Evolutionary conservation across 2,113 vertebrate species (phyloP), one percentile per base, ranked within the genome.

Genomic region (Cnemophilus loriae): DNA sequence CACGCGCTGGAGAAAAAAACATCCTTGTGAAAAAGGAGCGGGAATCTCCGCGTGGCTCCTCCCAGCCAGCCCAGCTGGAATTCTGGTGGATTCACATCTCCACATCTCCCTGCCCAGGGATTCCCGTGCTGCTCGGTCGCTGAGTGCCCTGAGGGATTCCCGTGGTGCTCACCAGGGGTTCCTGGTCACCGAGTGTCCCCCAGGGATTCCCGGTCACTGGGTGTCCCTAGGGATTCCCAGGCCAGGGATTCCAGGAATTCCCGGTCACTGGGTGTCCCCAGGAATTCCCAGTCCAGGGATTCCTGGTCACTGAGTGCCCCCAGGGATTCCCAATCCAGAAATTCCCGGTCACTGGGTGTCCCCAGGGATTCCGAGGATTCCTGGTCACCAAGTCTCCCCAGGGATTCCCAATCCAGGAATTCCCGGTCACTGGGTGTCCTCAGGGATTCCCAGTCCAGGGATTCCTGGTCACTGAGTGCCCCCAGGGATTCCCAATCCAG

Each of bases 1-100:
- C 98, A 94, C 73, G 95, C 98, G 78, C 92, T 97, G 94, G 97
- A 98, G 14, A 98, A 67, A 15, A 87, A 96, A 68, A 50, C 96
- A 7, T 35, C 91, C 11, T 96, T 95, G 77, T 98, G 97, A 97
- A 61, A 8, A 70, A 55, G 47, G 64, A 12, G 20, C 0, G 16
- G 13, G 5, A 14, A 8, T 1, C 16, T 19, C 53, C 4, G 13
- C 4, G 78, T 4, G 73, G 7, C 52, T 47, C 15, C 2, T 30
- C 14, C 24, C 42, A 3, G 35, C 56, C 28, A 7, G 76, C 52
- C 35, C 53, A 0, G 52, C 41, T 11, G 64, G 18, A 1, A 1
- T 33, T 21, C 13, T 6, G 88, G 15, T 47, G 80, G 73, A 11
- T 63, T 76, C 44, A 1, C 67, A 26, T 85, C 75, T 52, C 65